Evolutionary conservation across 2,113 vertebrate genomes (phyloP).

Genomic region (Dipodomys spectabilis): DNA sequence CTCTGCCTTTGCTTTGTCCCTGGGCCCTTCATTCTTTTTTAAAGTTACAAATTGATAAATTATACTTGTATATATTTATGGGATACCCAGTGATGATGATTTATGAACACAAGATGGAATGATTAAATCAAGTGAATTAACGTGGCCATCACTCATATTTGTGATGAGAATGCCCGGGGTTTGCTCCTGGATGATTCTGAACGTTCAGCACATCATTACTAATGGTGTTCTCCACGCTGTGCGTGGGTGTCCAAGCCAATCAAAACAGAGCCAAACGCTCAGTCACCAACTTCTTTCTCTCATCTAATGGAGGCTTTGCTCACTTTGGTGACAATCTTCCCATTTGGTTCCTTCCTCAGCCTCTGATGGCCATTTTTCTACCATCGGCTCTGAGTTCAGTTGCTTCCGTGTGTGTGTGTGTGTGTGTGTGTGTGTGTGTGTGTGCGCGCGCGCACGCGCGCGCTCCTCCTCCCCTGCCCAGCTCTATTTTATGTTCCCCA

Average conservation of each 20-base stretch:
- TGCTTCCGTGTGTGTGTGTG: not conserved
- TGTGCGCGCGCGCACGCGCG: rapidly evolving
- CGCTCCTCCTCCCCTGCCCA: too few relatives aligned
- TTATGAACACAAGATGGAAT: not conserved
- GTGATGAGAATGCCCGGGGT: not conserved
- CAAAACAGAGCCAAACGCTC: not conserved
- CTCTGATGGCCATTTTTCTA: not conserved
- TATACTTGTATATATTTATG: not conserved
- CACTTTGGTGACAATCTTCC: not conserved
- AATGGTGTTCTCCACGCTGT: not conserved
- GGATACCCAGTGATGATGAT: not conserved
- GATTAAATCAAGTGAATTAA: not conserved
- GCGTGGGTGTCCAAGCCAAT: not conserved
- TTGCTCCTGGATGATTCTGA: not conserved
- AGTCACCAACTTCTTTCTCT: not conserved
- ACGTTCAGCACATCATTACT: not conserved
- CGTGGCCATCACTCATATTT: not conserved
- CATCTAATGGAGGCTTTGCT: not conserved
- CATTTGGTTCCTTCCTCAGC: not conserved
- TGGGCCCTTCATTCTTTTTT: not conserved
- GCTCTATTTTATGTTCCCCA: not conserved
- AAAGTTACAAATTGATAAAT: not conserved
- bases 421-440: too few relatives aligned
- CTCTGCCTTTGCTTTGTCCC: not conserved
- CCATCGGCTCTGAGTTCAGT: not conserved